Evolutionary conservation across 2,888 invertebrate species (phyloP).

Genomic region (Eupithecia abbreviata): DNA sequence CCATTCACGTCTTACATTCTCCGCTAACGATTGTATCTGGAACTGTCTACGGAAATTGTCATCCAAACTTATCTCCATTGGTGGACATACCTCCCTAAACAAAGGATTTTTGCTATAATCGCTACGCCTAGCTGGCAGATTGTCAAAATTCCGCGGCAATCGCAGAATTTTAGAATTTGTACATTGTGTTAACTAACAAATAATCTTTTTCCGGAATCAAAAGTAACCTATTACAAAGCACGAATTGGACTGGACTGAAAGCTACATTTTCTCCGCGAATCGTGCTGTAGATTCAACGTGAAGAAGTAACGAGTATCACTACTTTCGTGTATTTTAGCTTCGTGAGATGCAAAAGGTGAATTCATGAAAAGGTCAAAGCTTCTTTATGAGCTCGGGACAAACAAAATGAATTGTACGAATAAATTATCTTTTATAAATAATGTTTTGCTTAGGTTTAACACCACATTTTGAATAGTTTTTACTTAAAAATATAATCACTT

Average conservation of each 20-base stretch:
- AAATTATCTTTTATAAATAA: too few species aligned
- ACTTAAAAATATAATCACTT: not conserved
- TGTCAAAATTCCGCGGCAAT: too few species aligned
- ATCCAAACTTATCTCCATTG: not conserved
- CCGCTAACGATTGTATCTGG: not conserved
- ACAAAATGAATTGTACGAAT: too few species aligned
- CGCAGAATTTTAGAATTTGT: too few species aligned
- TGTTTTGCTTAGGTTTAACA: not conserved
- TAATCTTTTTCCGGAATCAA: not conserved
- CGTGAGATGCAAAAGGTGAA: not conserved
- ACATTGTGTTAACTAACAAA: not conserved
- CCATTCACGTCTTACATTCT: slow-evolving; percentile 26
- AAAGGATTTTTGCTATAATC: not conserved
- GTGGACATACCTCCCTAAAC: not conserved
- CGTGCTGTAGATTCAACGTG: not conserved
- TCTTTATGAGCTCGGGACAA: too few species aligned
- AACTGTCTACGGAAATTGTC: not conserved
- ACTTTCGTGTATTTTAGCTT: too few species aligned
- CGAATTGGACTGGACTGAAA: not conserved
- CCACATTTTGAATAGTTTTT: not conserved
- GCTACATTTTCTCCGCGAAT: not conserved
- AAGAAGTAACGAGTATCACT: not conserved
- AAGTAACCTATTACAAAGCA: not conserved
- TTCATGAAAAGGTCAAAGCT: not conserved
- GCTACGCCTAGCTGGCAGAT: not conserved